Evolutionary conservation across 2,888 invertebrate species (phyloP), one percentile per base, ranked within the genome.

Genomic region (Leptinotarsa rubiginosa): DNA sequence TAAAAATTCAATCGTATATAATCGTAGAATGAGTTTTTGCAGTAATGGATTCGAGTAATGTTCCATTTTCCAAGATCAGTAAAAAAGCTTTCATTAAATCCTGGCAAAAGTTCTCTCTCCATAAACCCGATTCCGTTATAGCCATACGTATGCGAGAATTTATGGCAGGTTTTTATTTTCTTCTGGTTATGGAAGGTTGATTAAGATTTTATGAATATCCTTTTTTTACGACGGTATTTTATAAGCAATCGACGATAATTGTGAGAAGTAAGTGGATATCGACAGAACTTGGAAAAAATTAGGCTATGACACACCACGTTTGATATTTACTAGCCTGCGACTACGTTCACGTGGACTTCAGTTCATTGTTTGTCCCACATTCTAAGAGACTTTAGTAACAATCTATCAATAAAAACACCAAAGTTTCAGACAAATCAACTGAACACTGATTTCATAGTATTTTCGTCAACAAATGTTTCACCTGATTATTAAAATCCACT

Each of bases 71-170:
- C 16, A 15, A 50, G 15, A 50, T 50, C 50, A 16, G 50, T 50
- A 50, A 50, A 50, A 50, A 50, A n/a, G 50, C 41, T 50, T 50
- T 50, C n/a, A 50, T 50, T 50, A n/a, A n/a, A 50, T 50, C n/a
- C 50, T n/a, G 12, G n/a, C n/a, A 13, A 13, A 50, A 50, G 50
- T 50, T 50, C 50, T 50, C 15, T 15, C 50, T 7, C n/a, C 50
- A 50, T 50, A 50, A 50, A 50, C 50, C 13, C n/a, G 50, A 50
- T 16, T 50, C 50, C 50, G 3, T 50, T 50, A 16, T 50, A 50
- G 50, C 16, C n/a, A 5, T 50, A 50, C n/a, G 12, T 50, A 50
- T 50, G 50, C 50, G 50, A 50, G 16, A 50, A 50, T 50, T 50
- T 50, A 50, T 50, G 50, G 50, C 50, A 50, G 50, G 50, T 50